Evolutionary conservation across 2,797 vertebrate genomes (phyloP), one percentile per base, ranked within the genome.

Genomic region (Lagocephalus sceleratus): DNA sequence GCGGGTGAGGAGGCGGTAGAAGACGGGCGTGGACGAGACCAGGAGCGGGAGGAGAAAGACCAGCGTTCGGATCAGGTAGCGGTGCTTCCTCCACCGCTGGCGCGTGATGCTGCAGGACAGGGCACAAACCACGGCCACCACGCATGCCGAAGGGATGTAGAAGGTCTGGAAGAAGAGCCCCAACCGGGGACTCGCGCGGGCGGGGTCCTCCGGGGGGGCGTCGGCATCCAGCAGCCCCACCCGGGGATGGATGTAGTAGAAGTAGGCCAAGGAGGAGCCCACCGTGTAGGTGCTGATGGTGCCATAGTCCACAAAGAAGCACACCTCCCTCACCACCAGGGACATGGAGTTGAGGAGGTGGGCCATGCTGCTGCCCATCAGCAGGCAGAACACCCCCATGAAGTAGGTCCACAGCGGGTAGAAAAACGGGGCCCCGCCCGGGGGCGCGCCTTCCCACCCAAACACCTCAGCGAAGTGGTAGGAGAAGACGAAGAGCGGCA

Each of bases 261-360:
- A 81, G 54, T 88, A 91, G 0, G 88, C 88, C 60, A 91, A 39
- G 0, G 89, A 88, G 0, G 88, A 87, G 20, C 88, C 83, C 1
- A 90, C 88, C 0, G 91, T 92, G 76, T 90, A 90, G 3, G 84
- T 78, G 10, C 88, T 91, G 65, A 84, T 86, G 1, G 78, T 90
- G 48, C 88, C 89, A 0, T 93, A 92, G 66, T 93, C 91, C 51
- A 92, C 85, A 1, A 91, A 92, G 70, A 92, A 92, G 78, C 88
- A 90, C 26, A 91, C 76, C 60, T 87, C 85, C 12, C 89, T 63
- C 0, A 91, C 81, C 22, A 90, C 84, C 55, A 92, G 77, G 0
- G 92, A 93, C 92, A 93, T 91, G 0, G 91, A 91, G 81, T 91
- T 93, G 7, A 93, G 87, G 47, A 93, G 87, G 63, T 88, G 82